Conservation (phyloP, 2,797 vertebrate species). For the Lates japonicus region DNA sequence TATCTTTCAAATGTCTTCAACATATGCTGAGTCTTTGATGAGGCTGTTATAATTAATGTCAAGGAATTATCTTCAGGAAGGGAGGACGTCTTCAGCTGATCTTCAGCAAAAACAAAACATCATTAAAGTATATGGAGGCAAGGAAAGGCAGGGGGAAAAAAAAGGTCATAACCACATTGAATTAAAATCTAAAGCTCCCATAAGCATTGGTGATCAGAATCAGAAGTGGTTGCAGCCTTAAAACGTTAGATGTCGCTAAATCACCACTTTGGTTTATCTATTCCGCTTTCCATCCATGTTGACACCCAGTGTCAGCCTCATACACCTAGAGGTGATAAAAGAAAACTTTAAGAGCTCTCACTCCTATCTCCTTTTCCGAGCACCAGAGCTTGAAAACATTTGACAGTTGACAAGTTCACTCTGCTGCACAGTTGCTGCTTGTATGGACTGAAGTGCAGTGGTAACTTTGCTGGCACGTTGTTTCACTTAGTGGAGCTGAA, state of each 20-base stretch:
- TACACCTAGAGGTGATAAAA: neutral
- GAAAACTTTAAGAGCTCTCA: slow-evolving; percentile 31
- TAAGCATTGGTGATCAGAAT: too few relatives aligned
- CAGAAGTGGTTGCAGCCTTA: neutral
- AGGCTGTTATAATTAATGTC: neutral
- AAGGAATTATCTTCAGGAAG: neutral
- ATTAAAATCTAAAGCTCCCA: too few relatives aligned
- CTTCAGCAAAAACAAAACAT: neutral
- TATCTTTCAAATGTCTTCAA: neutral
- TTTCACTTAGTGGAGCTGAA: too few relatives aligned
- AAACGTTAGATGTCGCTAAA: slow-evolving; percentile 63
- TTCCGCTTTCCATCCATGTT: neutral
- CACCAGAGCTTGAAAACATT: neutral
- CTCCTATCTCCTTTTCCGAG: slow-evolving; percentile 24
- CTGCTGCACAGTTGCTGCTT: too few relatives aligned
- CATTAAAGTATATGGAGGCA: neutral
- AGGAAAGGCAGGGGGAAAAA: too few relatives aligned
- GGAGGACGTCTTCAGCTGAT: neutral
- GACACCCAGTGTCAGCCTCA: slow-evolving; percentile 2
- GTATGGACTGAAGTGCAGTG: too few relatives aligned
- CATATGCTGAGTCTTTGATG: neutral
- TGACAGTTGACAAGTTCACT: neutral
- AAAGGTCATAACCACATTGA: too few relatives aligned
- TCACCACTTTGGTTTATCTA: neutral
- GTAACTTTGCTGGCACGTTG: too few relatives aligned